Base-by-base conservation (phyloP, 2,888 invertebrate genomes). In the Drosophila neoperkinsi region DNA sequence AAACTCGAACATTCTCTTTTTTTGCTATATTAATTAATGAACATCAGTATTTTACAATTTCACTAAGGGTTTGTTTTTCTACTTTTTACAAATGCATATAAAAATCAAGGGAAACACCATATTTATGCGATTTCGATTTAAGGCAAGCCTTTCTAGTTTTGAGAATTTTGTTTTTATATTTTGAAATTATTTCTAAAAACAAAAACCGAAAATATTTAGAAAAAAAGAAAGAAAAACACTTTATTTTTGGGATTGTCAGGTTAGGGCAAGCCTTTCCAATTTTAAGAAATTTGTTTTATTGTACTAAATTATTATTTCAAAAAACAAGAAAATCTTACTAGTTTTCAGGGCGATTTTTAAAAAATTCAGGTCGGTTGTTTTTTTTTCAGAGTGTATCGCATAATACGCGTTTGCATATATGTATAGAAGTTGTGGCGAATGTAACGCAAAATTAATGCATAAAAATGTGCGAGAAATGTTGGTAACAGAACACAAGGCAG, bases 391-490 rank as follows among this genome's bases (percentile, higher is more conserved):
- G 25, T 25, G 46, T 25, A 16, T 25, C 49, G n/a, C 56, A 34
- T 62, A 10, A 43, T 62, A 46, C 2, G 50, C 28, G 16, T 66
- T 50, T 60, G 49, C 38, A 60, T 51, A 53, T 46, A 30, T 36
- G 43, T 52, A 52, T 51, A 49, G 34, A 25, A 46, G 46, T 25
- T 46, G 46, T 46, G 30, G 34, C 55, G 25, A 53, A 50, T 64
- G 41, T 53, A 78, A 78, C 55, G 51, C 11, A 73, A 78, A 65
- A 61, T 33, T 65, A 49, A 50, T 46, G 25, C 46, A 46, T 46
- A 25, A 55, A 67, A 58, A 63, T 63, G 72, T 67, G 75, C 63
- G 64, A 77, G 49, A 58, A 73, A 74, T 74, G 55, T 46, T 65
- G 71, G 21, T 52, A 77, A 77, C 67, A 64, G 58, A 72, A 70